Evolutionary conservation across 2,888 invertebrate genomes (phyloP), one percentile per base, ranked within the genome.

Genomic region (Cepaea hortensis): DNA sequence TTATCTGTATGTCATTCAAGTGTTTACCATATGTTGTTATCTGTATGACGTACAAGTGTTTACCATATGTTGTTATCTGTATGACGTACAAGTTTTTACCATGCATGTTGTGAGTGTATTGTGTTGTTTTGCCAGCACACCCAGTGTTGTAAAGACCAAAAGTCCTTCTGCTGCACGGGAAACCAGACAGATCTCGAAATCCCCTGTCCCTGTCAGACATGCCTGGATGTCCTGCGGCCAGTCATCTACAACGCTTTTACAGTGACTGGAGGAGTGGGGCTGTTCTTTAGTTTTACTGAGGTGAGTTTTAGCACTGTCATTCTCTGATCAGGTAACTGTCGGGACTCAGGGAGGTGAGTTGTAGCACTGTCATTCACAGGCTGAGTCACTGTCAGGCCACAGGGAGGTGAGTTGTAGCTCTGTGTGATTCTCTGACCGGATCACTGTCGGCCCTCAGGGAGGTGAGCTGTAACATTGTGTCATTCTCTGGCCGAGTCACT

Each of bases 231-330:
- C 97, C 87, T 97, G 96, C 94, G 96, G 96, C 90, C 97, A 96
- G 61, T 97, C 75, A 93, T 98, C 91, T 96, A 97, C 93, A 96
- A 97, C 94, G 98, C 97, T 0, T 97, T 98, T 93, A 97, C 97
- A 94, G 95, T 97, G 23, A 97, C 97, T 91, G 99, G 98, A 81
- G 98, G 98, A 88, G 97, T 98, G 92, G 98, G 98, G 86, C 95
- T 99, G 50, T 98, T 99, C 95, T 99, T 99, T 95, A 98, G 98
- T 94, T 98, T 98, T 93, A 98, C 98, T 79, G 98, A 99, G 97
- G 98, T 98, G 96, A 95, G 95, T 93, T 20, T 11, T n/a, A 18
- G 18, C 50, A 68, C 5, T 18, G 5, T 9, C 15, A 18, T 68
- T n/a, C 55, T 55, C 55, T 55, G 7, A 55, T 55, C 35, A 11